Base-by-base conservation (phyloP, 1,140 invertebrate species). In the Antheraea mylitta region DNA sequence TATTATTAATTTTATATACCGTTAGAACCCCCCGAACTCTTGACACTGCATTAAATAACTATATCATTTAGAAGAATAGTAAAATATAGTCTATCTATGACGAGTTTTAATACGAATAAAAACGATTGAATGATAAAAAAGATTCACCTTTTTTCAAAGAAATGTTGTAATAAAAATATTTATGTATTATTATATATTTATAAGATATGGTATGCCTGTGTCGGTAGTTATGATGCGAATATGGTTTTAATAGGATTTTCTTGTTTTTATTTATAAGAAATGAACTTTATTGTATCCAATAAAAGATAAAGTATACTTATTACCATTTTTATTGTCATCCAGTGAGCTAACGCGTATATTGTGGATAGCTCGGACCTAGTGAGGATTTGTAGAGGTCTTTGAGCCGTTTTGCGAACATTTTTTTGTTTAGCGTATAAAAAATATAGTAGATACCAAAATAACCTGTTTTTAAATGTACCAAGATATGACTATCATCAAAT, bases 251-350 rank as follows among this genome's bases (percentile, higher is more conserved):
- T 53, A 2, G 13, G 13, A 48, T 48, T 53, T 6, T 53, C 45
- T 53, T 53, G 16, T 53, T 53, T 53, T 53, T 53, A 53, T 53
- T 53, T 53, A 53, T 53, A 53, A 53, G 16, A 16, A 16, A 53
- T 53, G 45, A 53, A 16, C 45, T 53, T 53, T 53, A 53, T 53
- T 53, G 45, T 53, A 53, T 53, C 45, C 45, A 53, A 53, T 53
- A 53, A 53, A 42, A 13, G 45, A 53, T 53, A 53, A 53, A 53
- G 45, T 53, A n/a, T 16, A 53, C 45, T 53, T 16, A 53, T 53
- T 53, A 53, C 45, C 45, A 53, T 53, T 53, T 53, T 53, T 53
- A 53, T 53, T 53, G 45, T 53, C 45, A 53, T 53, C 45, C 45
- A 53, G 45, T 53, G 45, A 53, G 45, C 45, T 53, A 53, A 53